These are phyloP conservation scores for Chloroclysta siterata DNA, from an alignment of 2,888 invertebrate species.

Conservation along the genomic window DNA sequence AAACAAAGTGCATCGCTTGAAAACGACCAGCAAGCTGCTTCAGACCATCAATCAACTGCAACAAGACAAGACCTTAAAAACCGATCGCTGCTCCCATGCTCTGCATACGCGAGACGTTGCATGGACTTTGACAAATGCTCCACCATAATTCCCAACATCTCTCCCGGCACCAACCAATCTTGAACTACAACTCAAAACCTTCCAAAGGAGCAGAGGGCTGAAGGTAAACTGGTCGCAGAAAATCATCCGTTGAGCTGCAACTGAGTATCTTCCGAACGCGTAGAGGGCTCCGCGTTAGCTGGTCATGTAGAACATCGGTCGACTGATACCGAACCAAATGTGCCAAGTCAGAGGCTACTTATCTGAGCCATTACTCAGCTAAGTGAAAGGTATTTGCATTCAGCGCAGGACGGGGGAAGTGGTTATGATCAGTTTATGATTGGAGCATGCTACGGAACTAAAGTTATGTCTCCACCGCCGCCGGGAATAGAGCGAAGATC, in stretches of 20 bases:
- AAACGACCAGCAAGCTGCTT: neutral
- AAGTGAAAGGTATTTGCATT: constrained; percentile 70
- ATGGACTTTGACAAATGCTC: constrained; percentile 75
- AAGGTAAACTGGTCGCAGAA: constrained; percentile 29
- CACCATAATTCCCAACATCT: constrained; percentile 67
- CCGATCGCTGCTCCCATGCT: constrained; percentile 20
- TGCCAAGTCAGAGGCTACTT: constrained; percentile 76
- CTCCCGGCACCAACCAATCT: constrained; percentile 44
- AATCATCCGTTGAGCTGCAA: constrained; percentile 59
- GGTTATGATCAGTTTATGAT: constrained; percentile 29
- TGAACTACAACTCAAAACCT: constrained; percentile 44
- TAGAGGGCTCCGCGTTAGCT: constrained; percentile 4
- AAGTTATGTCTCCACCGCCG: neutral
- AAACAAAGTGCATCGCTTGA: neutral
- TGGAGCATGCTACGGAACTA: constrained; percentile 18
- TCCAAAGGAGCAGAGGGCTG: neutral
- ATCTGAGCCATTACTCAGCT: constrained; percentile 69
- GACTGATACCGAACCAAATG: constrained; percentile 68
- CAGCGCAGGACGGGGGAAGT: constrained; percentile 26
- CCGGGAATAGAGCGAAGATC: neutral
- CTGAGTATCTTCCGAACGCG: neutral
- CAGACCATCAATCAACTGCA: constrained; percentile 13
- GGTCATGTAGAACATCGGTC: constrained; percentile 59
- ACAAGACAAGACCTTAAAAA: constrained; percentile 23
- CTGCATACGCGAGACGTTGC: constrained; percentile 46